phyloP scores from a whole-genome alignment of 1,140 invertebrate species.

The Saccostrea echinata region DNA sequence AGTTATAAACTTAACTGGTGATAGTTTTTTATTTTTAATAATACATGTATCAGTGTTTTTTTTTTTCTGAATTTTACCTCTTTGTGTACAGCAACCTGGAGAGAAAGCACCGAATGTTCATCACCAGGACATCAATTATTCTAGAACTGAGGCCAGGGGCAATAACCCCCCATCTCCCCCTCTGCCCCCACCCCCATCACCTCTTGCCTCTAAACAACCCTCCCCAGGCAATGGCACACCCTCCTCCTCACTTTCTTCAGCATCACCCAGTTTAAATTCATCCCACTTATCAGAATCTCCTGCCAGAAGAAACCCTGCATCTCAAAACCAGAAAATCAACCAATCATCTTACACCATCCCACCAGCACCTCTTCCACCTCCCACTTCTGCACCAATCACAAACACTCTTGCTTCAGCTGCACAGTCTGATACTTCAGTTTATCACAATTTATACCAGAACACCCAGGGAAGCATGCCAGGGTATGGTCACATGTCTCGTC shows the following conservation, averaged over 20 bases:
- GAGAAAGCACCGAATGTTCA: background rate
- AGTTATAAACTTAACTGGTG: background rate
- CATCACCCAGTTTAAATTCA: conserved; percentile 34
- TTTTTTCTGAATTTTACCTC: conserved; percentile 10
- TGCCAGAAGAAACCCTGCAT: conserved; percentile 3
- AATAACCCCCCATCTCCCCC: conserved; percentile 48
- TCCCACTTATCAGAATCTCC: conserved; percentile 38
- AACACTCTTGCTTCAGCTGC: background rate
- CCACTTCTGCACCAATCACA: conserved; percentile 54
- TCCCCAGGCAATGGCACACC: conserved; percentile 18
- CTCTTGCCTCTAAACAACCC: background rate
- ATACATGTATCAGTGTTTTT: background rate
- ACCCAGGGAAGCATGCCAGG: conserved; percentile 43
- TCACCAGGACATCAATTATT: conserved; percentile 38
- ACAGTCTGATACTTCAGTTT: conserved; percentile 41
- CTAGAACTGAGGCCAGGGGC: conserved; percentile 8
- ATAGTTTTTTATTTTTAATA: background rate
- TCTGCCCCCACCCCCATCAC: conserved; percentile 37
- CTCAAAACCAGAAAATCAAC: conserved; percentile 40
- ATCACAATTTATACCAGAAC: conserved; percentile 47
- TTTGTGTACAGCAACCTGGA: conserved; percentile 22
- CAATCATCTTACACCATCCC: conserved; percentile 17
- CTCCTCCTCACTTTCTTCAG: conserved; percentile 45
- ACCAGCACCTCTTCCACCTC: conserved; percentile 57
- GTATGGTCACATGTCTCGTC: conserved; percentile 44